Percentiles rank a stretch among this genome's conserved stretches.
Evolutionary conservation across 2,797 vertebrate genomes (phyloP).

Genomic region (Crax fasciolata): DNA sequence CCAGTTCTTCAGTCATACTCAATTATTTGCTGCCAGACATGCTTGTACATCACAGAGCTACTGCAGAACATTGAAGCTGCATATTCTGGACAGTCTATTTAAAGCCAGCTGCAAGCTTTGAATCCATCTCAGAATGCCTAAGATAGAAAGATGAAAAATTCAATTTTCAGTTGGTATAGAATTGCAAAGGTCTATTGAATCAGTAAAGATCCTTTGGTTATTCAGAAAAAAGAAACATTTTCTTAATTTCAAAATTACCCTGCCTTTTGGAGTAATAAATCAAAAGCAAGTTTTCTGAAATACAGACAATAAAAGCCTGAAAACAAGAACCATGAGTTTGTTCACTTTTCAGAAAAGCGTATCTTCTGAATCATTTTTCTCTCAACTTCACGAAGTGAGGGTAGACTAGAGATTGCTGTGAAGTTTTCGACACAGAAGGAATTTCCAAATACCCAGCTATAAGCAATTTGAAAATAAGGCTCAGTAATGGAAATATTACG

Average conservation of each 20-base stretch:
- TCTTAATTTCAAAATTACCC: background rate
- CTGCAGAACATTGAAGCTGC: background rate
- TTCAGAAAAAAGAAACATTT: background rate
- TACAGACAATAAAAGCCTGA: background rate
- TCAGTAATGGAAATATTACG: background rate
- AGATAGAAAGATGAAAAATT: background rate
- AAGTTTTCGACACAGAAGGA: background rate
- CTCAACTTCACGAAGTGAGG: background rate
- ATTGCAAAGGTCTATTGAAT: background rate
- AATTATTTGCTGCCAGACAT: background rate
- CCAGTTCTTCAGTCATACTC: background rate
- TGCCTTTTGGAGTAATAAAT: background rate
- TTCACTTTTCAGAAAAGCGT: background rate
- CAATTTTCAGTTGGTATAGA: background rate
- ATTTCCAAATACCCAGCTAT: background rate
- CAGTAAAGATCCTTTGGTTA: background rate
- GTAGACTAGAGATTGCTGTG: background rate
- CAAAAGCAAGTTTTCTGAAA: background rate
- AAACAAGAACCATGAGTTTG: background rate
- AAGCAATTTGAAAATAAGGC: background rate
- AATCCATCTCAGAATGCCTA: accelerated
- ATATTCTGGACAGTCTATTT: background rate
- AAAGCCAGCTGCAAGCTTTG: background rate
- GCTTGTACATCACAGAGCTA: background rate
- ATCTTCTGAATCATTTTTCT: background rate